phyloP scores from a whole-genome alignment of 1,140 invertebrate genomes.

The Diploscapter pachys region DNA sequence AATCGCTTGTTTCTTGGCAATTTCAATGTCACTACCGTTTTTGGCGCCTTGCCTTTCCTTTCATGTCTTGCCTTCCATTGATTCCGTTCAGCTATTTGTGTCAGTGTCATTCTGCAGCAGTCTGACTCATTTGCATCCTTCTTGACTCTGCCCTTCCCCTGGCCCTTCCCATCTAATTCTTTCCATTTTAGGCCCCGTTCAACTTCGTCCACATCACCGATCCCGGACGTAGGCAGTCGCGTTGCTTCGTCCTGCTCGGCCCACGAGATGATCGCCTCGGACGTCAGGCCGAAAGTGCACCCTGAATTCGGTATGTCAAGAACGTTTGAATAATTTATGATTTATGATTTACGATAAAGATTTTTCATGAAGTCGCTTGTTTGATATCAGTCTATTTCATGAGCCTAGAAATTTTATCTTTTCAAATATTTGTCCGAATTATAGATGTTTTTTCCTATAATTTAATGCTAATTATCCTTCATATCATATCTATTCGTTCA shows the following conservation, averaged over 20 bases:
- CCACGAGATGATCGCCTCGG: neutral
- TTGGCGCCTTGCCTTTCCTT: neutral
- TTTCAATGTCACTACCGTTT: neutral
- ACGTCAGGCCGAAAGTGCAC: neutral
- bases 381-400: neutral
- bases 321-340: neutral
- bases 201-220: neutral
- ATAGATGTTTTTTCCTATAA: too few relatives aligned
- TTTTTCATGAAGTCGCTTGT: neutral
- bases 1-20: neutral
- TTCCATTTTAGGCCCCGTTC: neutral
- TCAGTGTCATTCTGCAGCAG: neutral
- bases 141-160: neutral
- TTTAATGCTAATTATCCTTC: too few relatives aligned
- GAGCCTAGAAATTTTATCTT: too few relatives aligned
- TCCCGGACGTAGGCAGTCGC: neutral
- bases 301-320: neutral
- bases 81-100: neutral
- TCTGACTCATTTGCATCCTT: neutral
- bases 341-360: neutral
- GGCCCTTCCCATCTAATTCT: neutral
- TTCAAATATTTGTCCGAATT: too few relatives aligned
- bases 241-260: neutral
- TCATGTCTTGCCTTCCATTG: neutral
- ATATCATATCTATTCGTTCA: too few relatives aligned